Percentiles rank a stretch among this genome's conserved stretches.
These are phyloP conservation scores for Pachypanchax playfairii DNA, from an alignment of 2,113 vertebrate genomes.

Conservation along the genomic window DNA sequence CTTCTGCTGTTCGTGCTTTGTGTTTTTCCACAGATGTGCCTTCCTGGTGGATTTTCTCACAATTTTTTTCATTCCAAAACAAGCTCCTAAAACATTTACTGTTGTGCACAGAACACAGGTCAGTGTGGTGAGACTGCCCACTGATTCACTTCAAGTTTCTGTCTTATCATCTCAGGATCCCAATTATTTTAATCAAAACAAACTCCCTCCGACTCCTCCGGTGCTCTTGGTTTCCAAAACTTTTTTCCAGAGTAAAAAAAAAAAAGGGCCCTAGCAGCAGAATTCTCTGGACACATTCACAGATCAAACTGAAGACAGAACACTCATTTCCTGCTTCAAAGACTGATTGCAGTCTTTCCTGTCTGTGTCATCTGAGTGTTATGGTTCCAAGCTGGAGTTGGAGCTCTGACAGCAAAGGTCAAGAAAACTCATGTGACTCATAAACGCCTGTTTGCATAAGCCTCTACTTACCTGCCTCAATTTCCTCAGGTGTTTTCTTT, in stretches of 20 bases:
- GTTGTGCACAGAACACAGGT: slow-evolving; percentile 3
- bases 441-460: not conserved
- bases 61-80: slow-evolving; percentile 27
- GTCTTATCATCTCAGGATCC: slow-evolving; percentile 37
- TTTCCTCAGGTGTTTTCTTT: slow-evolving; percentile 79
- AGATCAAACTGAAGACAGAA: not conserved
- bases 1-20: slow-evolving; percentile 26
- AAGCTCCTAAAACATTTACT: slow-evolving; percentile 1
- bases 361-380: slow-evolving; percentile 11
- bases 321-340: slow-evolving; percentile 13
- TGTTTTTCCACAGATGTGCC: slow-evolving; percentile 21
- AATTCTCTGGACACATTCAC: not conserved
- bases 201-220: not conserved
- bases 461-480: slow-evolving; percentile 75
- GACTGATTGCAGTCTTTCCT: slow-evolving; percentile 42
- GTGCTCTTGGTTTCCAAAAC: not conserved
- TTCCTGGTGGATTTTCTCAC: not conserved
- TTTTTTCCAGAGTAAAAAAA: not conserved
- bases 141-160: slow-evolving; percentile 21
- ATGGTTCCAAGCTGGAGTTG: slow-evolving; percentile 17
- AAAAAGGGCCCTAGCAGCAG: not conserved
- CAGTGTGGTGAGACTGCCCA: slow-evolving; percentile 17
- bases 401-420: slow-evolving; percentile 15
- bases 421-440: not conserved
- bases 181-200: slow-evolving; percentile 13